A percentile compares a stretch with the other conserved stretches of the same genome.
These are phyloP conservation scores for Eugnorisma glareosa DNA, from an alignment of 2,888 invertebrate species.

Conservation along the genomic window DNA sequence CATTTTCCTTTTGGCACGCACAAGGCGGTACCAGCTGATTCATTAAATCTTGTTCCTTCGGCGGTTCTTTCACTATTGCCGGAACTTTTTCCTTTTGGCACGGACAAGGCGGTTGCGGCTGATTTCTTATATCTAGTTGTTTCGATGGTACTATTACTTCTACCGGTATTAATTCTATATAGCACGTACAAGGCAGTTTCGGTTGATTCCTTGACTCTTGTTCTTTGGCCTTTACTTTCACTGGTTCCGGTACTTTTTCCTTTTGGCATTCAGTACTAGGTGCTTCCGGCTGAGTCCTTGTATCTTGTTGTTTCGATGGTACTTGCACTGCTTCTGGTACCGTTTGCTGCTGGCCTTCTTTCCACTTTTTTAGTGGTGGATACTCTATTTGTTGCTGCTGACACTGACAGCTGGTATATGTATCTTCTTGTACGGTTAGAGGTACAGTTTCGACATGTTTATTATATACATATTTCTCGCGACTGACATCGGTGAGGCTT, in stretches of 20 bases:
- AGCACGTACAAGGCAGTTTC: not conserved
- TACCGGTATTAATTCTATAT: too few relatives aligned
- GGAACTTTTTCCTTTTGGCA: not conserved
- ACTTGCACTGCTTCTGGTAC: not conserved
- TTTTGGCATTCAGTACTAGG: not conserved
- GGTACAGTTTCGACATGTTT: conserved; percentile 51
- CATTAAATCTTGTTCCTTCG: not conserved
- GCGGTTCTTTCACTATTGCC: not conserved
- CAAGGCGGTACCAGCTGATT: not conserved
- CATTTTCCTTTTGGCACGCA: not conserved
- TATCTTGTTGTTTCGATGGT: not conserved
- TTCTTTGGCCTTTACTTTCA: not conserved
- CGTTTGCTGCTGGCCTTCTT: not conserved
- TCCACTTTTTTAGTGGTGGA: too few relatives aligned
- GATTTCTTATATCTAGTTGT: too few relatives aligned
- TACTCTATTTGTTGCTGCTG: not conserved
- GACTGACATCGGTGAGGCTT: conserved; percentile 66
- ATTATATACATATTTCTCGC: conserved; percentile 46
- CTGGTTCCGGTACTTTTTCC: not conserved
- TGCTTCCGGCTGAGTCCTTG: not conserved
- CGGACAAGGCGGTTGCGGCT: not conserved
- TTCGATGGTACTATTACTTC: too few relatives aligned
- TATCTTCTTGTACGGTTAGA: conserved; percentile 19
- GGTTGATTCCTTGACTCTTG: not conserved
- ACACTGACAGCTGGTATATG: not conserved